phyloP scores from a whole-genome alignment of 2,113 vertebrate genomes.

The Macquaria australasica region DNA sequence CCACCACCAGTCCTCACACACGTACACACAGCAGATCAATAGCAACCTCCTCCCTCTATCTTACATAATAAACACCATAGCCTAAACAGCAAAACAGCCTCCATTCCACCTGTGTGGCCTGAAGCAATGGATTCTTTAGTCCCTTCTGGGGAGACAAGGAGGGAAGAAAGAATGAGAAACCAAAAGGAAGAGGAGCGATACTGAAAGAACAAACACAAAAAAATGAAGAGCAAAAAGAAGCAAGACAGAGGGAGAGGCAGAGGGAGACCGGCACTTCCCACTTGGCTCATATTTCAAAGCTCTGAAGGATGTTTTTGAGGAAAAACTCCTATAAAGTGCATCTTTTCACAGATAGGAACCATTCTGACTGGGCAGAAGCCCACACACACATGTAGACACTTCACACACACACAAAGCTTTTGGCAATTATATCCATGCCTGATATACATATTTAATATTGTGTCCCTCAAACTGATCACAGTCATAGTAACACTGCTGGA shows the following conservation, averaged over 20 bases:
- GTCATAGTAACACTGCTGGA: not conserved
- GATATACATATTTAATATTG: not conserved
- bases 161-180: conserved; percentile 36
- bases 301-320: conserved; percentile 52
- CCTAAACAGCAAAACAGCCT: conserved; percentile 55
- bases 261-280: conserved; percentile 33
- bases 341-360: conserved; percentile 31
- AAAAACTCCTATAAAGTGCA: conserved; percentile 50
- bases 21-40: conserved; percentile 56
- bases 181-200: conserved; percentile 32
- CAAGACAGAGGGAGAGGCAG: conserved; percentile 21
- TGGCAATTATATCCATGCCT: not conserved
- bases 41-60: conserved; percentile 32
- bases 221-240: conserved; percentile 36
- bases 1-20: conserved; percentile 3
- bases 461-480: conserved; percentile 11
- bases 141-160: conserved; percentile 35
- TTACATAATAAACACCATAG: conserved; percentile 60
- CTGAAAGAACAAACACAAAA: conserved; percentile 41
- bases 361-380: conserved; percentile 24
- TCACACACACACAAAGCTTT: not conserved
- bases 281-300: conserved; percentile 65
- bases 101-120: conserved; percentile 66
- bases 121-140: conserved; percentile 55
- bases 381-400: conserved; percentile 14